Conservation (phyloP, 2,113 vertebrate species). For the Campylorhamphus procurvoides region DNA sequence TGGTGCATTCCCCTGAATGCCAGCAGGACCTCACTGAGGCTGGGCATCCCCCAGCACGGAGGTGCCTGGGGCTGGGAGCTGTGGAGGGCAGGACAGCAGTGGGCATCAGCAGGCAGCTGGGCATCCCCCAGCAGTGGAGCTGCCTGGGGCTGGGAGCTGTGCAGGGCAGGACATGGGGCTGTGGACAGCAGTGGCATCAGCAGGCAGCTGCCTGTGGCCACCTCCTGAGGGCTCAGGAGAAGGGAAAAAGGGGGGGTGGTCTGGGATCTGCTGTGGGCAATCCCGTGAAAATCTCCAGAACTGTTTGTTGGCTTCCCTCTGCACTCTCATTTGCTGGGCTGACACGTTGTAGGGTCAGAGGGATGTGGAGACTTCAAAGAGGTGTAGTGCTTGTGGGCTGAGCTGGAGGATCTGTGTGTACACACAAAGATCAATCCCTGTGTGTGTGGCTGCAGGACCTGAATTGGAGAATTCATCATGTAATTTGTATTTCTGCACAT, state of each 20-base stretch:
- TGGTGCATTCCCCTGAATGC: background rate
- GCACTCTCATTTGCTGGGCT: accelerated
- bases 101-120: background rate
- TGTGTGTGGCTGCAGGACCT: background rate
- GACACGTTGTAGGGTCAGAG: background rate
- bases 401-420: background rate
- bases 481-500: background rate
- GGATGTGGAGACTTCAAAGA: background rate
- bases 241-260: accelerated
- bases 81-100: background rate
- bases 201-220: background rate
- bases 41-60: background rate
- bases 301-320: background rate
- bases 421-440: background rate
- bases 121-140: too few relatives aligned
- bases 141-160: background rate
- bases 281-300: background rate
- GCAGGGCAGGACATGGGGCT: background rate
- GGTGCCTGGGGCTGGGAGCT: background rate
- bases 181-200: background rate
- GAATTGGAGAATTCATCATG: background rate
- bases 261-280: background rate
- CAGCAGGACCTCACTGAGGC: background rate
- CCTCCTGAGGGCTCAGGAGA: background rate
- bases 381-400: background rate